Evolutionary conservation across 2,797 vertebrate genomes (phyloP).

Genomic region (Knipowitschia caucasica): DNA sequence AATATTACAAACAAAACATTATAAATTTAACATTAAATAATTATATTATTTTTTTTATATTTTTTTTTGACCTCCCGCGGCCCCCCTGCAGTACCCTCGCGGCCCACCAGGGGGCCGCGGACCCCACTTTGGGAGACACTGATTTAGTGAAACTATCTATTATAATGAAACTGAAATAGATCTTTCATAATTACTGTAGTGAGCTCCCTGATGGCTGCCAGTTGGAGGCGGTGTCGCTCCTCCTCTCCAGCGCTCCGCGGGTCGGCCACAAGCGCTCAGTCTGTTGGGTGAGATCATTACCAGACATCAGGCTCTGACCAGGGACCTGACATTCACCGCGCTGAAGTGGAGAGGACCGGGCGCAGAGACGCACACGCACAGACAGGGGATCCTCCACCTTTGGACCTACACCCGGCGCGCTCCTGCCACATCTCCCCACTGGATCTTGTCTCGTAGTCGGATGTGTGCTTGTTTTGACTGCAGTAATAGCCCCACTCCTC

Average conservation of each 20-base stretch:
- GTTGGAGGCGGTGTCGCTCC: conserved; percentile 75
- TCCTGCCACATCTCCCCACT: conserved; percentile 53
- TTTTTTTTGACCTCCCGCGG: too few relatives aligned
- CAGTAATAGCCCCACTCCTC: conserved; percentile 67
- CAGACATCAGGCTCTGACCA: conserved; percentile 74
- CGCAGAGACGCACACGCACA: conserved; percentile 24
- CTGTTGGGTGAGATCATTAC: conserved; percentile 78
- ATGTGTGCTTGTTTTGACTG: conserved; percentile 77
- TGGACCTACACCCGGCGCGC: conserved; percentile 40
- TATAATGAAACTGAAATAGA: background rate
- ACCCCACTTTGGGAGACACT: too few relatives aligned
- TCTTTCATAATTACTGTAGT: background rate
- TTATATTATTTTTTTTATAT: too few relatives aligned
- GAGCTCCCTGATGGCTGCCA: conserved; percentile 39
- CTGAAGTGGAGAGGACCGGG: conserved; percentile 59
- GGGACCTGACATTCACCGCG: conserved; percentile 73
- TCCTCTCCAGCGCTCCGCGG: conserved; percentile 46
- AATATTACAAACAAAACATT: too few relatives aligned
- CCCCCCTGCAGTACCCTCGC: too few relatives aligned
- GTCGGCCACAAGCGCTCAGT: conserved; percentile 56
- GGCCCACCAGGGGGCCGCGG: too few relatives aligned
- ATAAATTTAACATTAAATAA: too few relatives aligned
- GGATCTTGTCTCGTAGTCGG: conserved; percentile 63
- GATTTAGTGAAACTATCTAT: background rate
- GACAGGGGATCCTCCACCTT: conserved; percentile 25